These are phyloP conservation scores for Drosophila borealis DNA, from an alignment of 2,888 invertebrate species.

Conservation along the genomic window DNA sequence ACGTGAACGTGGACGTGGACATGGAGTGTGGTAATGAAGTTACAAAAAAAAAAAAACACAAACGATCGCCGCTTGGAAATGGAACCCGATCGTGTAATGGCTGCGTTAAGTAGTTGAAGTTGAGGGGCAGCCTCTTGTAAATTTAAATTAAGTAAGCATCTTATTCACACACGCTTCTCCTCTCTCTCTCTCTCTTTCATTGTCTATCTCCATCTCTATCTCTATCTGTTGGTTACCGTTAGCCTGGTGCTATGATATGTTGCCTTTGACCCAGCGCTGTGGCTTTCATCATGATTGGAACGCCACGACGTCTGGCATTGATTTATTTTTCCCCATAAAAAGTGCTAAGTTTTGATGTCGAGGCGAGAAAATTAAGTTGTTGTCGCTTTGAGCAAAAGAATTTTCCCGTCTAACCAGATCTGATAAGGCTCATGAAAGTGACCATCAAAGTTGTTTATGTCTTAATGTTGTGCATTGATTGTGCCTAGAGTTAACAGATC, in stretches of 20 bases:
- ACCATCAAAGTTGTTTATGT: conserved; percentile 72
- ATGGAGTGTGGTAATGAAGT: conserved; percentile 80
- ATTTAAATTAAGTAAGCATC: conserved; percentile 76
- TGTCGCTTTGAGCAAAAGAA: conserved; percentile 39
- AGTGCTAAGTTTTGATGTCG: conserved; percentile 60
- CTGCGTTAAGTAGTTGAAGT: conserved; percentile 80
- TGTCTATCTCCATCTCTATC: not conserved
- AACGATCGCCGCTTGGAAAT: conserved; percentile 61
- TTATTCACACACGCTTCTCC: not conserved
- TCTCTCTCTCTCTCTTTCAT: conserved; percentile 17
- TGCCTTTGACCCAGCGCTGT: conserved; percentile 71
- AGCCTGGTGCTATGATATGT: conserved; percentile 58
- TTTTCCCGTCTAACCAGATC: conserved; percentile 38
- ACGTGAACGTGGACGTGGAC: conserved; percentile 36
- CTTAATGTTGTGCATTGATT: conserved; percentile 52
- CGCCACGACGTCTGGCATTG: conserved; percentile 56
- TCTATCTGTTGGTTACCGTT: conserved; percentile 55
- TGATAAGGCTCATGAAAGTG: conserved; percentile 66
- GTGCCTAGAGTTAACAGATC: conserved; percentile 65
- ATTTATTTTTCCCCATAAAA: conserved; percentile 70
- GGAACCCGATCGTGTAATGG: conserved; percentile 76
- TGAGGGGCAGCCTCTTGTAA: conserved; percentile 65
- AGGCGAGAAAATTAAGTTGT: conserved; percentile 80
- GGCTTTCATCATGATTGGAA: conserved; percentile 68
- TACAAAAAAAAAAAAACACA: conserved; percentile 53